Percentiles rank a stretch among this genome's conserved stretches.
Conservation (phyloP, 2,797 vertebrate genomes). For the Sebastes taczanowskii region DNA sequence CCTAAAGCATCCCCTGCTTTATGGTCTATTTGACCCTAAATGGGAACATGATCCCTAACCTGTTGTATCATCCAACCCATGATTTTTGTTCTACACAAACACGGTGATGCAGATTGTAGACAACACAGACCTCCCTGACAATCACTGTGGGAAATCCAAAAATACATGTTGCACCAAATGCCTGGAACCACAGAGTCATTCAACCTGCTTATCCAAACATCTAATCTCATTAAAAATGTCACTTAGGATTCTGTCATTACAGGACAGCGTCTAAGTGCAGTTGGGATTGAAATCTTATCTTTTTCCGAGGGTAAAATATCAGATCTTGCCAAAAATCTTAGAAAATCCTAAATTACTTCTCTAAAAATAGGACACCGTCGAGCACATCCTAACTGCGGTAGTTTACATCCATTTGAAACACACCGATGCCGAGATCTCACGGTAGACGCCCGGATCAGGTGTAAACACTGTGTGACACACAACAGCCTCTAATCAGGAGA, state of each 20-base stretch:
- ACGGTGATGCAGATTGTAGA: neutral
- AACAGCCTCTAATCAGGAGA: slow-evolving; percentile 17
- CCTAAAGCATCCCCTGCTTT: too few relatives aligned
- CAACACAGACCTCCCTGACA: neutral
- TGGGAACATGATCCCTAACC: too few relatives aligned
- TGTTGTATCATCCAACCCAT: neutral
- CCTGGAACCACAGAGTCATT: slow-evolving; percentile 1
- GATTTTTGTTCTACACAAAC: neutral
- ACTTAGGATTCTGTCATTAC: slow-evolving; percentile 39
- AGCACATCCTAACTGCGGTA: neutral
- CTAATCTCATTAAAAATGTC: slow-evolving; percentile 41
- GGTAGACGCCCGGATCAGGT: slow-evolving; percentile 11
- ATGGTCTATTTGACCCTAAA: too few relatives aligned
- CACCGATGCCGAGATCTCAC: slow-evolving; percentile 7
- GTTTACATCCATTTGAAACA: slow-evolving; percentile 15
- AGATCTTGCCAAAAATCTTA: slow-evolving; percentile 33
- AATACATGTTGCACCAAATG: neutral
- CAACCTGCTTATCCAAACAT: slow-evolving; percentile 43
- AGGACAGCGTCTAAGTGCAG: slow-evolving; percentile 15
- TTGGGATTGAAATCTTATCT: slow-evolving; percentile 50
- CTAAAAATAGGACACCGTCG: slow-evolving; percentile 32
- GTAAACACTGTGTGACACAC: neutral
- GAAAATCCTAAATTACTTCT: slow-evolving; percentile 44
- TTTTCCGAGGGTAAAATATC: slow-evolving; percentile 27
- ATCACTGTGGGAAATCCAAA: neutral